Evolutionary conservation across 2,797 vertebrate genomes (phyloP), one percentile per base, ranked within the genome.

Genomic region (Crocodylus rhombifer): DNA sequence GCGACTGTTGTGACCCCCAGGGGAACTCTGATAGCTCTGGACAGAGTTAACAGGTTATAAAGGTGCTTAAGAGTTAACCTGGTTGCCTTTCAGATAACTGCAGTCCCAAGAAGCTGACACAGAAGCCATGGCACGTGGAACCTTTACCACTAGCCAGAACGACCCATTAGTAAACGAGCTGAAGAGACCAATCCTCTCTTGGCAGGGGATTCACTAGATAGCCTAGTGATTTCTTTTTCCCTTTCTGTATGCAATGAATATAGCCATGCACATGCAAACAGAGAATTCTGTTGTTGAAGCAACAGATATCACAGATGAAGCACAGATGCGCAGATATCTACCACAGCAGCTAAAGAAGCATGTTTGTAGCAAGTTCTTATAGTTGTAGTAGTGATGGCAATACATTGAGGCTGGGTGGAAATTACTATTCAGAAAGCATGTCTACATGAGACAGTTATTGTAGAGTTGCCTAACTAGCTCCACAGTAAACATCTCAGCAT

Each of bases 31-130:
- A 1, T 97, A 95, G 95, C 94, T 91, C 78, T 0, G 26, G 21
- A 84, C 95, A 95, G 95, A 79, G 77, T 84, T 81, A 96, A 95
- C 88, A 95, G 95, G 95, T 90, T 87, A 95, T 96, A 92, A 96
- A 96, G 96, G 94, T 97, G 95, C 91, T 83, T 73, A 77, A 95
- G 91, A 87, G 92, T 86, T 93, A 94, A 95, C 20, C 80, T 51
- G 80, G 89, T 91, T 94, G 86, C 82, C 87, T 82, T 77, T 86
- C n/a, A 94, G 94, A 91, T 91, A 55, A 92, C 92, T 36, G 82
- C 82, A 89, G 89, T 94, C 82, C 95, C 64, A 3, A 0, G 83
- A 84, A 94, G 92, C 87, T 89, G 95, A 77, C 7, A 73, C 89
- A 87, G 88, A 93, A 88, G 83, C 89, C 78, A 23, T 63, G 58